phyloP scores from a whole-genome alignment of 1,140 invertebrate species.

The Drosophila melanica region DNA sequence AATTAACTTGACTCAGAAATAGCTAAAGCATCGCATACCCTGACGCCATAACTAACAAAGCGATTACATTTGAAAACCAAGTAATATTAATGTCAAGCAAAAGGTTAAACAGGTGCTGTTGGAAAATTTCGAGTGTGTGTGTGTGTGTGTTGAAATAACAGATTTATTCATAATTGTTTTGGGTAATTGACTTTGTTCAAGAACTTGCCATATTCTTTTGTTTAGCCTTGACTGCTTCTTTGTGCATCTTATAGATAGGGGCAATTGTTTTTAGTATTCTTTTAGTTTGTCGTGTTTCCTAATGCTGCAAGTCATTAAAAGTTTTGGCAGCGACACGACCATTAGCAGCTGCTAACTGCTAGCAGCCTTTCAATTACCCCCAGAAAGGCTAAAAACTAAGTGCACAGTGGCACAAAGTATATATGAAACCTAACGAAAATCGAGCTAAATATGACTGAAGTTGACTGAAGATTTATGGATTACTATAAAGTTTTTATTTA shows the following conservation, averaged over 20 bases:
- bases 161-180: slow-evolving; percentile 38
- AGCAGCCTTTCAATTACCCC: slow-evolving; percentile 38
- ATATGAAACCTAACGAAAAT: too few relatives aligned
- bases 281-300: slow-evolving; percentile 2
- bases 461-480: too few relatives aligned
- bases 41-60: slow-evolving; percentile 8
- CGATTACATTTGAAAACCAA: neutral
- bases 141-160: slow-evolving; percentile 19
- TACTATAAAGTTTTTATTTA: too few relatives aligned
- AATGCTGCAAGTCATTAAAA: slow-evolving; percentile 49
- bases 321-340: slow-evolving; percentile 41
- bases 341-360: slow-evolving; percentile 45
- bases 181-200: slow-evolving; percentile 63
- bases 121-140: slow-evolving; percentile 13
- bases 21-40: slow-evolving; percentile 54
- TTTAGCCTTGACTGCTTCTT: slow-evolving; percentile 42
- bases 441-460: too few relatives aligned
- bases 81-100: slow-evolving; percentile 31
- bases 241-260: slow-evolving; percentile 35
- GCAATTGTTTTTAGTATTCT: neutral
- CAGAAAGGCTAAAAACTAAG: slow-evolving; percentile 29
- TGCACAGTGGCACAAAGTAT: slow-evolving; percentile 25
- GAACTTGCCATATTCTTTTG: slow-evolving; percentile 59
- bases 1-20: slow-evolving; percentile 62
- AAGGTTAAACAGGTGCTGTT: slow-evolving; percentile 3